Evolutionary conservation across 2,113 vertebrate genomes (phyloP).

Genomic region (Corythaixoides concolor): DNA sequence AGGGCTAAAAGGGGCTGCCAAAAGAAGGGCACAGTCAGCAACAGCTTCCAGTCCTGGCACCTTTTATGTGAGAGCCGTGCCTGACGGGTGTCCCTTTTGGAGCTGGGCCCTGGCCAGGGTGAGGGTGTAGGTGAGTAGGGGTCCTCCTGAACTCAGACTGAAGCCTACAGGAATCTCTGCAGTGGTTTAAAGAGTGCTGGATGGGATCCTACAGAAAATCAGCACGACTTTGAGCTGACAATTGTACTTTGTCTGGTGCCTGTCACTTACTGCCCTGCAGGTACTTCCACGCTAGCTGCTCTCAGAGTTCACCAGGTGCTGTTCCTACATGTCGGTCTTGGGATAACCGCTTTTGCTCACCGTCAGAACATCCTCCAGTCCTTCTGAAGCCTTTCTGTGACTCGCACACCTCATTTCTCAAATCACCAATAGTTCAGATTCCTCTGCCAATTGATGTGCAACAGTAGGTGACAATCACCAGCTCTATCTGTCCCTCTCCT

Average conservation of each 20-base stretch:
- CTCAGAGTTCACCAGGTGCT: not conserved
- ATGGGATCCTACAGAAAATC: not conserved
- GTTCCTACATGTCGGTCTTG: not conserved
- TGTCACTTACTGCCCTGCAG: not conserved
- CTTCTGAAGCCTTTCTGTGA: not conserved
- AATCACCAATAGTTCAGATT: not conserved
- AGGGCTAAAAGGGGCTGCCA: not conserved
- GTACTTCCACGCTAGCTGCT: not conserved
- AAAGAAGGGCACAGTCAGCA: not conserved
- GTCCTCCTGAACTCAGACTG: not conserved
- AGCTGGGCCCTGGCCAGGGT: not conserved
- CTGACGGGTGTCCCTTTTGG: accelerated
- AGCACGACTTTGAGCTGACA: not conserved
- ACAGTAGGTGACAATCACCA: not conserved
- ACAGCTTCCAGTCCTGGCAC: not conserved
- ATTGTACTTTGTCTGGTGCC: not conserved
- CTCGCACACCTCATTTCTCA: not conserved
- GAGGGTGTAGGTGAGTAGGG: not conserved
- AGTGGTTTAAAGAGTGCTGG: not conserved
- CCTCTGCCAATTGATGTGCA: not conserved
- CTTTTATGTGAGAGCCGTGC: not conserved
- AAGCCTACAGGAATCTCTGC: not conserved
- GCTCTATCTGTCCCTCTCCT: not conserved
- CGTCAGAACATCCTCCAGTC: not conserved
- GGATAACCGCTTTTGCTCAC: not conserved